These are phyloP conservation scores for Cranoglanis bouderius DNA, from an alignment of 2,113 vertebrate genomes.

Conservation along the genomic window DNA sequence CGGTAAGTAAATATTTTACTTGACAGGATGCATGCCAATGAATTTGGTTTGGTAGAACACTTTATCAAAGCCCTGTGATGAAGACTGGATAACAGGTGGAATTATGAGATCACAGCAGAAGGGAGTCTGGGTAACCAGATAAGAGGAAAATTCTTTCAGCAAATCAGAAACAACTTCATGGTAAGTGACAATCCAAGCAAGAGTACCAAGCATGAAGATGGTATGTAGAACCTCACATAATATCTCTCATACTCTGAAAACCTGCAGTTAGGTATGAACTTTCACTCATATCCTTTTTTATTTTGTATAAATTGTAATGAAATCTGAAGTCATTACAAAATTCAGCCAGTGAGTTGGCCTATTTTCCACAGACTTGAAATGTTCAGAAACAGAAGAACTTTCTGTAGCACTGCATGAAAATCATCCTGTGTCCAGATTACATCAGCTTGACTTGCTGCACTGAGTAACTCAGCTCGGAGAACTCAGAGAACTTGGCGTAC, in stretches of 20 bases:
- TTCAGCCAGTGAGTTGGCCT: not conserved
- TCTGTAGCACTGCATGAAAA: not conserved
- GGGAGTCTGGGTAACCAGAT: not conserved
- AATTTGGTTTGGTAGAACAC: too few relatives aligned
- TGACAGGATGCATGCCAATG: too few relatives aligned
- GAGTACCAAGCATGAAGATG: not conserved
- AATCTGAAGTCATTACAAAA: not conserved
- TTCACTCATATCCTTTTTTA: not conserved
- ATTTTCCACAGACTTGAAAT: too few relatives aligned
- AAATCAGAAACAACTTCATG: not conserved
- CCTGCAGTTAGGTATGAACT: not conserved
- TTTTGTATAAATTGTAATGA: not conserved
- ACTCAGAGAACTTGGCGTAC: conserved; percentile 12
- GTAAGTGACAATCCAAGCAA: not conserved
- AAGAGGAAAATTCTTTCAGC: not conserved
- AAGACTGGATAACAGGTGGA: too few relatives aligned
- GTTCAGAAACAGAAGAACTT: not conserved
- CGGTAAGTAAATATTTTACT: not conserved
- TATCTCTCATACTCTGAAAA: not conserved
- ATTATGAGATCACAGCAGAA: too few relatives aligned
- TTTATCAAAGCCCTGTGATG: too few relatives aligned
- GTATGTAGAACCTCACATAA: not conserved
- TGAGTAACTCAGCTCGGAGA: conserved; percentile 4
- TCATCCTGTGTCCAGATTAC: not conserved
- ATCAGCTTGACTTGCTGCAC: not conserved